Conservation (phyloP, 2,888 invertebrate species). For the Trichogramma dendrolimi region DNA sequence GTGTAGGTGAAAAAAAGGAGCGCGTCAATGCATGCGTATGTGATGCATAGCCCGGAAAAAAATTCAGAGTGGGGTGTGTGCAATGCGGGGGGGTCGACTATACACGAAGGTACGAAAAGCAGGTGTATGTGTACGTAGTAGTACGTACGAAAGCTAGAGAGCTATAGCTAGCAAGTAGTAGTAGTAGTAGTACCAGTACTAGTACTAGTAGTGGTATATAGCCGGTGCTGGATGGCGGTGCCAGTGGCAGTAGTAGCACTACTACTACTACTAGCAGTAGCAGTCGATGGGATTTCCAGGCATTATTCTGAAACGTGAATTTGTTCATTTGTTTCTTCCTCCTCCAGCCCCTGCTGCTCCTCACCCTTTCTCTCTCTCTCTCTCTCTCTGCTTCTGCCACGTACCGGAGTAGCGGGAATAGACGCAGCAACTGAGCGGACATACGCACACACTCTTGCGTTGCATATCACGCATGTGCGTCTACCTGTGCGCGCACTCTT, state of each 20-base stretch:
- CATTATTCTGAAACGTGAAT: slow-evolving; percentile 54
- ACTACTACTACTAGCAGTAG: slow-evolving; percentile 22
- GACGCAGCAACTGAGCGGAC: background rate
- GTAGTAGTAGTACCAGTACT: no score
- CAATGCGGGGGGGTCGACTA: no score
- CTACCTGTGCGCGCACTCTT: slow-evolving; percentile 48
- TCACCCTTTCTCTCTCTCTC: slow-evolving; percentile 3
- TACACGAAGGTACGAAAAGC: no score
- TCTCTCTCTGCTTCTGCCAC: background rate
- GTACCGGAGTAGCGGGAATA: background rate
- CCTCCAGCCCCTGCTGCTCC: slow-evolving; percentile 45
- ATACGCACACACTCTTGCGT: background rate
- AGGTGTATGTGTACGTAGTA: no score
- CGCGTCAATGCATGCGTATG: no score
- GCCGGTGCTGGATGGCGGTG: no score
- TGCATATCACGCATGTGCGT: background rate
- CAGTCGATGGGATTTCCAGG: slow-evolving; percentile 52
- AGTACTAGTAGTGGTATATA: no score
- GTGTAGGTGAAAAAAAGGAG: no score
- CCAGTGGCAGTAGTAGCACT: background rate
- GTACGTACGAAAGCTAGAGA: no score
- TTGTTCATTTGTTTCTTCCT: slow-evolving; percentile 53
- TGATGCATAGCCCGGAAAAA: no score
- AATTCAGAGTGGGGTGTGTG: no score
- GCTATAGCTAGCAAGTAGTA: no score